Conservation (phyloP, 1,140 invertebrate genomes). For the Scaptomyza hsui region DNA sequence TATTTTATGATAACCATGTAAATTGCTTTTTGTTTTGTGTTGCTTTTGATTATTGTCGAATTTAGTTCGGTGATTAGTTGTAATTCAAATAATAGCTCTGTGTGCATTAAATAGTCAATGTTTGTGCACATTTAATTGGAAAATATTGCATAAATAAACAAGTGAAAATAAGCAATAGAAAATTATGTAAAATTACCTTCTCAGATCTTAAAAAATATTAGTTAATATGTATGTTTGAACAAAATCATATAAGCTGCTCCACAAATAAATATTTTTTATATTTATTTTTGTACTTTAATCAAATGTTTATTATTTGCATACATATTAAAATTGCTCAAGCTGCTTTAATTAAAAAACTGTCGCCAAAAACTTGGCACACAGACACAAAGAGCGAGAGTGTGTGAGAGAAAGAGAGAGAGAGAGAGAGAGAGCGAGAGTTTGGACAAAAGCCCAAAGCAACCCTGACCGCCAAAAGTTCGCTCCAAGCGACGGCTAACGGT, state of each 20-base stretch:
- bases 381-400: too few species aligned
- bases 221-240: too few species aligned
- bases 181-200: too few species aligned
- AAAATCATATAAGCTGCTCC: too few species aligned
- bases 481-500: not conserved
- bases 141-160: not conserved
- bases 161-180: too few species aligned
- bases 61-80: not conserved
- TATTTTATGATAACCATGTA: not conserved
- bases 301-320: not conserved
- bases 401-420: too few species aligned
- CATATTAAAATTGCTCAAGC: not conserved
- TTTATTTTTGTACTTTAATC: too few species aligned
- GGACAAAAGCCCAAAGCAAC: conserved; percentile 4
- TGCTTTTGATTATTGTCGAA: too few species aligned
- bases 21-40: too few species aligned
- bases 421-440: not conserved
- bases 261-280: too few species aligned
- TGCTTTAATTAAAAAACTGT: conserved; percentile 69
- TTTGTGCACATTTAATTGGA: not conserved
- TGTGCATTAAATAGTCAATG: not conserved
- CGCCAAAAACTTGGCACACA: conserved; percentile 32
- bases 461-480: conserved; percentile 54
- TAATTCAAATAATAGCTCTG: not conserved
- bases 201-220: too few species aligned